Evolutionary conservation across 2,113 vertebrate genomes (phyloP).

Genomic region (Condylura cristata): DNA sequence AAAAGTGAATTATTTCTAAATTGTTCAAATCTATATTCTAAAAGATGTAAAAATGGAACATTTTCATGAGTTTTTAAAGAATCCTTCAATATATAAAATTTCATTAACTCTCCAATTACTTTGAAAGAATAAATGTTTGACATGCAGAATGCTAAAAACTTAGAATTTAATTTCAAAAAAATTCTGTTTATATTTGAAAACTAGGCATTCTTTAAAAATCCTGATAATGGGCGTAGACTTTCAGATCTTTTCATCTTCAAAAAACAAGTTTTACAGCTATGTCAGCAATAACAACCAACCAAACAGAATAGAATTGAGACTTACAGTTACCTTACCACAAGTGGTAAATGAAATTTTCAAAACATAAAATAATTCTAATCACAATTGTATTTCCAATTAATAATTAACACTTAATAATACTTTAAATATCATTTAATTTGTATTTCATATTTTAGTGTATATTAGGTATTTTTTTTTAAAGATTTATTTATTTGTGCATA

Average conservation of each 20-base stretch:
- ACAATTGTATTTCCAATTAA: background rate
- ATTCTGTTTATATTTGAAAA: background rate
- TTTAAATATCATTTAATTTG: background rate
- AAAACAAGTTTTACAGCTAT: background rate
- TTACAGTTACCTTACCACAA: background rate
- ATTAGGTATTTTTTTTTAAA: background rate
- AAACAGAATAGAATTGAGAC: background rate
- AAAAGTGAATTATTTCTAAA: slow-evolving; percentile 45
- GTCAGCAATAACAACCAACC: background rate
- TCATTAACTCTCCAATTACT: background rate
- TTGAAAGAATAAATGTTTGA: slow-evolving; percentile 8
- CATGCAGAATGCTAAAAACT: background rate
- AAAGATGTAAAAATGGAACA: background rate
- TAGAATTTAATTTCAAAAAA: background rate
- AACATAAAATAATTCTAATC: background rate
- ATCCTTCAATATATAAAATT: background rate
- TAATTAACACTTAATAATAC: background rate
- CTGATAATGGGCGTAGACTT: background rate
- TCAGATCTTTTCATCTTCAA: background rate
- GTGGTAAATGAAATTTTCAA: background rate
- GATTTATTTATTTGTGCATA: background rate
- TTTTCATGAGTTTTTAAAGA: slow-evolving; percentile 29
- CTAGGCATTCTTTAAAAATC: background rate
- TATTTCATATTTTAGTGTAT: background rate
- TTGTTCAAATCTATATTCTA: slow-evolving; percentile 1